Base-by-base conservation (phyloP, 1,140 invertebrate genomes). In the Zelostemma sp. region DNA sequence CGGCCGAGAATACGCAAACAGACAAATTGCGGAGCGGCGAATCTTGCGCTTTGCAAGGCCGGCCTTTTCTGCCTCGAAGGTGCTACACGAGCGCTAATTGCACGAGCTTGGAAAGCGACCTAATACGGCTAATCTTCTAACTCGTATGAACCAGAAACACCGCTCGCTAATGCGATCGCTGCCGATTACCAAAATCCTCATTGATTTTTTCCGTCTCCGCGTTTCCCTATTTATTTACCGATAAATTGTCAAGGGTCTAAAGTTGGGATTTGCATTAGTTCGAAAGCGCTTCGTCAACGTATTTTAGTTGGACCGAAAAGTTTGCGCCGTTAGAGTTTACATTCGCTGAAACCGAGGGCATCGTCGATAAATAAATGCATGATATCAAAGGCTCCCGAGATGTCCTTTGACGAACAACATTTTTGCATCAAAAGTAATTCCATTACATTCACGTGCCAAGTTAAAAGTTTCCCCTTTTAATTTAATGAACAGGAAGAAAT, bases 81-180 rank as follows among this genome's bases (percentile, higher is more conserved):
- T 58, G 28, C 53, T 55, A 33, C 54, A 21, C 31, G 40, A 17
- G 56, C 43, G 63, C 65, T 72, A 72, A 74, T 74, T 74, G 62
- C 61, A 17, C 18, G 56, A 62, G 61, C 58, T 68, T 67, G 65
- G 60, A 58, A 48, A 46, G 40, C 49, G 60, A 48, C 25, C 63
- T 59, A 72, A 72, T 67, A 74, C 64, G 63, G 58, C 67, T 73
- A 73, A 73, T 72, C 65, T 43, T 58, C 40, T 61, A 67, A 64
- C 60, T 64, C 62, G 59, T 40, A 53, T 47, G 56, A 58, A 57
- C 50, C 51, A 38, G 53, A 45, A 50, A 45, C 40, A 41, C 18
- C 57, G 50, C 19, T 21, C 16, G 16, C 35, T 21, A 16, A 40
- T 43, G 49, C 45, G 48, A 63, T 63, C 51, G 41, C 21, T 16